A percentile compares a stretch with the other conserved stretches of the same genome.
Evolutionary conservation across 2,888 invertebrate genomes (phyloP).

Genomic region (Hyppa rectilinea): DNA sequence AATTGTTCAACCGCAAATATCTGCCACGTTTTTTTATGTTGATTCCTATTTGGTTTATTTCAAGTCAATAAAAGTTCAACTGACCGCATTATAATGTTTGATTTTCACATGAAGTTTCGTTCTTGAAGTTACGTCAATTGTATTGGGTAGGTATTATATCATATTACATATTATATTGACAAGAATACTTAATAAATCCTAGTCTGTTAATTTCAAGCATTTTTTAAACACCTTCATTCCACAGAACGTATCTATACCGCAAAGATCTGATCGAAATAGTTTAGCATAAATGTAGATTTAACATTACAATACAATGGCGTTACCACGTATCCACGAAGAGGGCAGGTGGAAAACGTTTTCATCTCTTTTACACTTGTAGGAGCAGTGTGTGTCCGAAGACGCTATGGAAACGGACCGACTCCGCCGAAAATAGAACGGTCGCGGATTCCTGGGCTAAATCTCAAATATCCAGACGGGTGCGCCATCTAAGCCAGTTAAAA

Average conservation of each 20-base stretch:
- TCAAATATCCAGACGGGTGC: slow-evolving; percentile 92
- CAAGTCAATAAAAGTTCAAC: slow-evolving; percentile 57
- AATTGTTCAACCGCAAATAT: slow-evolving; percentile 21
- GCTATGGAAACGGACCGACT: slow-evolving; percentile 81
- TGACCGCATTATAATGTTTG: slow-evolving; percentile 13
- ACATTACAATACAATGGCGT: slow-evolving; percentile 85
- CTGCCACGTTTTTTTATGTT: slow-evolving; percentile 2
- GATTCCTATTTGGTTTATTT: slow-evolving; percentile 44
- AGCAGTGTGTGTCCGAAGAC: slow-evolving; percentile 73
- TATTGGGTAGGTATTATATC: slow-evolving; percentile 16
- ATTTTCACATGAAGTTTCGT: neutral
- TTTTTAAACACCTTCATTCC: slow-evolving; percentile 76
- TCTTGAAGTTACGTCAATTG: neutral
- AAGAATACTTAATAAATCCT: slow-evolving; percentile 19
- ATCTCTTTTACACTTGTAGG: slow-evolving; percentile 80
- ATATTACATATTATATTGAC: slow-evolving; percentile 46
- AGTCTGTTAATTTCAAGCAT: slow-evolving; percentile 41
- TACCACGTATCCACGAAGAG: slow-evolving; percentile 71
- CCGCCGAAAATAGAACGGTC: slow-evolving; percentile 89
- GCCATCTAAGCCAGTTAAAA: slow-evolving; percentile 95
- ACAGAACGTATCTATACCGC: slow-evolving; percentile 71
- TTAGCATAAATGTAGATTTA: slow-evolving; percentile 89
- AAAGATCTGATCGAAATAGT: slow-evolving; percentile 89
- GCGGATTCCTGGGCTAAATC: slow-evolving; percentile 91
- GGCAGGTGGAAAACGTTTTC: slow-evolving; percentile 74